These are phyloP conservation scores for Tauraco erythrolophus DNA, from an alignment of 2,113 vertebrate species.

Conservation along the genomic window DNA sequence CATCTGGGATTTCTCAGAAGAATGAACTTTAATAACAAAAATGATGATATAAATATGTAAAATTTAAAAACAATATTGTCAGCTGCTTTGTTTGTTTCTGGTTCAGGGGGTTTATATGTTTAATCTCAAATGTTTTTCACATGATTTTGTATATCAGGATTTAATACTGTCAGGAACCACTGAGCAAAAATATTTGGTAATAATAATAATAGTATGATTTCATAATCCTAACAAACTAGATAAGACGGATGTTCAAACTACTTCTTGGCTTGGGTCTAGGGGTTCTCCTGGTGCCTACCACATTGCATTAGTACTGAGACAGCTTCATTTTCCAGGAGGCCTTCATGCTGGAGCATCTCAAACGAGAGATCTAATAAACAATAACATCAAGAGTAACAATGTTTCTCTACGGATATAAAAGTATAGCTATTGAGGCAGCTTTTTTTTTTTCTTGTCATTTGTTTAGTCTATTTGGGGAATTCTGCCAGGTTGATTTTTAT, in stretches of 20 bases:
- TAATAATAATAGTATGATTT: background rate
- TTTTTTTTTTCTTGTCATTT: background rate
- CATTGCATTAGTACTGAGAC: background rate
- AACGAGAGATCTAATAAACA: background rate
- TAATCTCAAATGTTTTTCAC: constrained; percentile 15
- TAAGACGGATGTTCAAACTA: background rate
- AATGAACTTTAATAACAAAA: constrained; percentile 43
- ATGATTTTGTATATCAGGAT: background rate
- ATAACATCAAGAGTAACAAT: background rate
- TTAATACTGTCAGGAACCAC: background rate
- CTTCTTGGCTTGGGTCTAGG: background rate
- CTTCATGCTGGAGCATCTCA: background rate
- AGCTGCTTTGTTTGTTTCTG: background rate
- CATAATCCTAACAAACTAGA: constrained; percentile 9
- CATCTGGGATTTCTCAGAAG: constrained; percentile 37
- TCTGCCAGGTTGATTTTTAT: background rate
- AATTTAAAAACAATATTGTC: background rate
- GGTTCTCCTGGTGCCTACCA: background rate
- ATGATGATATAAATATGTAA: constrained; percentile 28
- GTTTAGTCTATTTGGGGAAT: constrained; percentile 26
- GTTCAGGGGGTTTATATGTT: constrained; percentile 1
- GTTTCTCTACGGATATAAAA: background rate
- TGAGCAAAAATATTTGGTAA: constrained; percentile 11
- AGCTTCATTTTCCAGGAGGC: background rate
- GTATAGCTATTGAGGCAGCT: background rate